Evolutionary conservation across 2,888 invertebrate genomes (phyloP), one percentile per base, ranked within the genome.

Genomic region (Philonicus albiceps): DNA sequence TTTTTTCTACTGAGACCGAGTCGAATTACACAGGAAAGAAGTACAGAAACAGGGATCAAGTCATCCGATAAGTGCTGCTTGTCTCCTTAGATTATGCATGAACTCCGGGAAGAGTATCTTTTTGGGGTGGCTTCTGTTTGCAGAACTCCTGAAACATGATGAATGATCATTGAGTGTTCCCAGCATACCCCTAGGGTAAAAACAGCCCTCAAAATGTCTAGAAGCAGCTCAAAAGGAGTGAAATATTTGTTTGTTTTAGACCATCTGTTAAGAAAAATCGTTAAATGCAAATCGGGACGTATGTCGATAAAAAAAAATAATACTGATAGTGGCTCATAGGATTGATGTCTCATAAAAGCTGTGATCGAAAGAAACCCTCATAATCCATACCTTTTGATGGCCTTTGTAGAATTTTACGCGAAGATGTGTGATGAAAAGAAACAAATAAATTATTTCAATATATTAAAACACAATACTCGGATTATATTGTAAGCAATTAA

Each of bases 161-260:
- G 85, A 85, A 74, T 85, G 85, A 85, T 43, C 73, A 73, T 74
- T 43, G 40, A 85, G 31, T 19, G 27, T 74, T 30, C 40, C 27
- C 64, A 31, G 83, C 43, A 84, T 75, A 75, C 74, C 37, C 75
- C 37, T 84, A 53, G 87, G 72, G 86, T 64, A 73, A 64, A 27
- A 27, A 64, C 11, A 27, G 64, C 7, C 55, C 53, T 53, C 19
- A 53, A 19, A 53, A 34, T 34, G 7, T 22, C 80, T 34, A 37
- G 85, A 81, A 86, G 76, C 76, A 73, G 5, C 19, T 37, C 72
- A 75, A 64, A 72, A 86, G 86, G 87, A 88, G 86, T 86, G 86
- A 86, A 87, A 78, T 87, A 87, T 88, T 88, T 89, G 88, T 89
- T 89, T 89, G 88, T 89, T 89, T 89, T 88, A 89, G 86, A 87